Evolutionary conservation across 2,888 invertebrate species (phyloP).

Genomic region (Agrotis puta): DNA sequence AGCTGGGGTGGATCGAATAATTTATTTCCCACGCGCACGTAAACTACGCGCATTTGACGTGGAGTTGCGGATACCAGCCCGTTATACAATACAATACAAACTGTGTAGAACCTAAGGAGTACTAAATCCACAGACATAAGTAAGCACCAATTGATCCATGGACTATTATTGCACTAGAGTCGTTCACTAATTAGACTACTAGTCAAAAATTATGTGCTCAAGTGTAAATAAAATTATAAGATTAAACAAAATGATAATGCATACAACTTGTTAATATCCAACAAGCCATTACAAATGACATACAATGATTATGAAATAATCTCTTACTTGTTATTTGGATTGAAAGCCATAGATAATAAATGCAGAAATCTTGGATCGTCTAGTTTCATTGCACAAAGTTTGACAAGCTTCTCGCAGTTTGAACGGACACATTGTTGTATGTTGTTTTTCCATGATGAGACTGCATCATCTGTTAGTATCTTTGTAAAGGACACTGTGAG

Average conservation of each 20-base stretch:
- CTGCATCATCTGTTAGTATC: constrained; percentile 99
- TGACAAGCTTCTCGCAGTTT: constrained; percentile 97
- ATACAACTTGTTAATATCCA: constrained; percentile 29
- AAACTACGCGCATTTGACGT: too few species aligned
- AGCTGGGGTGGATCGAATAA: too few species aligned
- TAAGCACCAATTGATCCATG: not conserved
- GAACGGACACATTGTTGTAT: constrained; percentile 98
- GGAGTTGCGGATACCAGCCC: too few species aligned
- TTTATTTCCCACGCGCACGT: too few species aligned
- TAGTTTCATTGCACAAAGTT: constrained; percentile 97
- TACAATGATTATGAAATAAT: constrained; percentile 37
- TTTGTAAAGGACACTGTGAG: constrained; percentile 98
- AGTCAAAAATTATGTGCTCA: constrained; percentile 10
- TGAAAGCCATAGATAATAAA: constrained; percentile 97
- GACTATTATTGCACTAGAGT: constrained; percentile 3
- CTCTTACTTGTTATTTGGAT: constrained; percentile 97
- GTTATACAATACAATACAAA: too few species aligned
- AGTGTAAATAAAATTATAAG: constrained; percentile 28
- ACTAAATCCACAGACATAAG: constrained; percentile 8
- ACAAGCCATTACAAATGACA: constrained; percentile 26
- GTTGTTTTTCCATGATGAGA: constrained; percentile 99
- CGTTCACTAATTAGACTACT: constrained; percentile 21
- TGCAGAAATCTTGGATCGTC: constrained; percentile 98
- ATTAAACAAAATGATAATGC: constrained; percentile 28
- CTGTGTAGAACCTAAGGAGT: not conserved